These are phyloP conservation scores for Ormyrus nitidulus DNA, from an alignment of 2,888 invertebrate species.

Conservation along the genomic window DNA sequence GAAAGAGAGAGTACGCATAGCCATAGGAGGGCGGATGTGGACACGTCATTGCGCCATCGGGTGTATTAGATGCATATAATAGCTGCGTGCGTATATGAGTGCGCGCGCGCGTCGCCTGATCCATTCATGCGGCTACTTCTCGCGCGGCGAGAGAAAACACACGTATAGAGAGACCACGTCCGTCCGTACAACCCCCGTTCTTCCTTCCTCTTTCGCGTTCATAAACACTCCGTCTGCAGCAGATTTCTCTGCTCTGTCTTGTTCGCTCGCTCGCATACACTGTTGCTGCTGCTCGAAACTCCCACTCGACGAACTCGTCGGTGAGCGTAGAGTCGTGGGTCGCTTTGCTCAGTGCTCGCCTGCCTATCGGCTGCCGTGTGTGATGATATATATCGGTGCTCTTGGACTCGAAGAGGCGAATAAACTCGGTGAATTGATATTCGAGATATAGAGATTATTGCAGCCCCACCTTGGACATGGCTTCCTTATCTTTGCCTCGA, in stretches of 20 bases:
- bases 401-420: neutral
- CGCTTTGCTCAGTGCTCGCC: neutral
- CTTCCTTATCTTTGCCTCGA: slow-evolving; percentile 84
- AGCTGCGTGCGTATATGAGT: neutral
- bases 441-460: slow-evolving; percentile 10
- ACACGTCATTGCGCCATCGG: slow-evolving; percentile 24
- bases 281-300: slow-evolving; percentile 7
- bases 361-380: neutral
- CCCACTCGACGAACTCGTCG: neutral
- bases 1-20: neutral
- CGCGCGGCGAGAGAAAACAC: slow-evolving; percentile 8
- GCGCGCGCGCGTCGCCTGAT: neutral
- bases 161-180: neutral
- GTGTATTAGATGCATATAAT: neutral
- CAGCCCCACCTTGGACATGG: slow-evolving; percentile 76
- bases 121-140: slow-evolving; percentile 30
- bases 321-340: too few relatives aligned
- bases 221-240: neutral
- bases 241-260: slow-evolving; percentile 1
- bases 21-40: slow-evolving; percentile 22
- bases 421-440: slow-evolving; percentile 10
- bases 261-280: neutral
- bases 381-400: slow-evolving; percentile 13
- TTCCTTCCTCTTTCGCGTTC: neutral
- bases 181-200: neutral